These are phyloP conservation scores for Perca fluviatilis DNA, from an alignment of 2,113 vertebrate genomes.

Conservation along the genomic window DNA sequence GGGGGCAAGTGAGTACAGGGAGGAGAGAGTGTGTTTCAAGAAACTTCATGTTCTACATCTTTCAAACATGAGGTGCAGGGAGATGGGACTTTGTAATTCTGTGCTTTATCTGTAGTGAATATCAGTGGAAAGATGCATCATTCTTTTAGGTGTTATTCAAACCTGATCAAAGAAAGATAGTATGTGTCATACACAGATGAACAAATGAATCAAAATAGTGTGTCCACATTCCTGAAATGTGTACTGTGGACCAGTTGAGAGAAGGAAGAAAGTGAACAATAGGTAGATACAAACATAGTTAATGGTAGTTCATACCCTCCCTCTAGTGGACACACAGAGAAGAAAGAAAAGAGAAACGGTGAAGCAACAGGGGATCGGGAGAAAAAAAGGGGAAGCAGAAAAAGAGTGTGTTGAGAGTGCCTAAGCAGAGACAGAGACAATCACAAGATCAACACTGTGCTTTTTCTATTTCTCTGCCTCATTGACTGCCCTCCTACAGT, in stretches of 20 bases:
- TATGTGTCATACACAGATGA: neutral
- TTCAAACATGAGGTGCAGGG: neutral
- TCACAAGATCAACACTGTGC: constrained; percentile 46
- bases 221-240: neutral
- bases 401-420: neutral
- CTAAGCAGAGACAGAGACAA: constrained; percentile 27
- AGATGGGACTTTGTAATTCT: neutral
- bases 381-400: neutral
- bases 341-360: neutral
- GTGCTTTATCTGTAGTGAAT: neutral
- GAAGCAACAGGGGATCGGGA: neutral
- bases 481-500: constrained; percentile 55
- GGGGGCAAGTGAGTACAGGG: neutral
- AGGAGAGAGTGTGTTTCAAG: neutral
- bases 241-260: neutral
- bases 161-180: neutral
- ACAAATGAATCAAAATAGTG: neutral
- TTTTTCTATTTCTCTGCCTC: constrained; percentile 58
- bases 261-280: neutral
- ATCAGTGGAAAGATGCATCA: neutral
- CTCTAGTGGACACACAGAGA: constrained; percentile 35
- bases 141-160: neutral
- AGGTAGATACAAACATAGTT: neutral
- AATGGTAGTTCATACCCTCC: neutral
- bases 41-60: neutral